Evolutionary conservation across 2,113 vertebrate species (phyloP).

Genomic region (Sorex fumeus): DNA sequence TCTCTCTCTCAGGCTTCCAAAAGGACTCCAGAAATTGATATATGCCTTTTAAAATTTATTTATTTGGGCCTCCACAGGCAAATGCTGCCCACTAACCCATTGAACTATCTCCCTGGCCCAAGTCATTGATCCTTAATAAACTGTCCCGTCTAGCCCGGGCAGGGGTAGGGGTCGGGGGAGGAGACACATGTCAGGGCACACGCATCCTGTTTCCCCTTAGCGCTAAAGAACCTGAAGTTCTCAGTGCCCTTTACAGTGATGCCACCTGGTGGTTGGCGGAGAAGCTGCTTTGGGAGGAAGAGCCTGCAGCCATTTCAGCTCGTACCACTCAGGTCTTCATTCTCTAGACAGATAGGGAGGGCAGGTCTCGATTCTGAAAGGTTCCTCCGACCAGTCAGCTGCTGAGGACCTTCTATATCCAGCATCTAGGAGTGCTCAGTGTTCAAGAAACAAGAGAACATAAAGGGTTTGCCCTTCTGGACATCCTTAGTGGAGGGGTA

Average conservation of each 20-base stretch:
- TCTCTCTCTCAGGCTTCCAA: no score
- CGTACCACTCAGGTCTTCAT: neutral
- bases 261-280: neutral
- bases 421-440: no score
- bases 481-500: neutral
- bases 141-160: neutral
- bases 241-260: neutral
- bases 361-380: neutral
- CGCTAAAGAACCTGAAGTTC: constrained; percentile 1
- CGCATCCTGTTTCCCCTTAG: neutral
- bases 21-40: no score
- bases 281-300: neutral
- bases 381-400: neutral
- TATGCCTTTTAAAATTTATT: no score
- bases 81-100: neutral
- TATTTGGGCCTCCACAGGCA: no score
- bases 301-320: neutral
- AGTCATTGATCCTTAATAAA: neutral
- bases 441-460: neutral
- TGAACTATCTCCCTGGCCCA: neutral
- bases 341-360: neutral
- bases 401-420: neutral
- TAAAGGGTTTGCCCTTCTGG: neutral
- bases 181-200: no score
- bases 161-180: neutral